Evolutionary conservation across 2,113 vertebrate species (phyloP), one percentile per base, ranked within the genome.

Genomic region (Mugil cephalus): DNA sequence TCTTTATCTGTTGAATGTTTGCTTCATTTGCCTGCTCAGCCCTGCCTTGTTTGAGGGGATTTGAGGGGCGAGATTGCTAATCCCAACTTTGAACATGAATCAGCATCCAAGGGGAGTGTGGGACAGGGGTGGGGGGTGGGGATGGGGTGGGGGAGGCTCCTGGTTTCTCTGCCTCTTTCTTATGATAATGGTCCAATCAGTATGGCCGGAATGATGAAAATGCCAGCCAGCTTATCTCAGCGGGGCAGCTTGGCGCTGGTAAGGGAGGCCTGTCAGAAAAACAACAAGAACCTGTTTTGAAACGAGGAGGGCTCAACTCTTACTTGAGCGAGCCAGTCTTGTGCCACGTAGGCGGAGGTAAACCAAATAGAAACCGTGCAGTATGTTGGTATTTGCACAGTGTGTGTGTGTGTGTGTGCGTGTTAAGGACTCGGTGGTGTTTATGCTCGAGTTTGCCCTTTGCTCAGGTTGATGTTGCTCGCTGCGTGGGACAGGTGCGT

Each of bases 71-170:
- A 92, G 95, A 95, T 85, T 94, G 95, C 95, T 98, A 97, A 98
- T 98, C 98, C 96, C 75, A 96, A 97, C 89, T 96, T 97, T 96
- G 95, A 98, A 97, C 95, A 96, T 95, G 95, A 96, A 96, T 95
- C 95, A 93, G 89, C 45, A 87, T 90, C 93, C 92, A 89, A 92
- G 61, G 84, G 58, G 88, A 83, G n/a, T n/a, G n/a, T n/a, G n/a
- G n/a, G n/a, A n/a, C n/a, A n/a, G n/a, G n/a, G n/a, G n/a, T n/a
- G 79, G 34, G 88, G 2, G 24, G 24, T 30, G 24, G 24, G 2
- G 24, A 5, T 30, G 24, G 24, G 24, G 24, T 30, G 24, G 24
- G 24, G 24, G 79, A 30, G 88, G 86, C 92, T 96, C 93, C 94
- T 90, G 94, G 94, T 95, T 94, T 92, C 92, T 86, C 81, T 86